A percentile compares a stretch with the other conserved stretches of the same genome.
Evolutionary conservation across 2,888 invertebrate species (phyloP).

Genomic region (Zootermopsis nevadensis): DNA sequence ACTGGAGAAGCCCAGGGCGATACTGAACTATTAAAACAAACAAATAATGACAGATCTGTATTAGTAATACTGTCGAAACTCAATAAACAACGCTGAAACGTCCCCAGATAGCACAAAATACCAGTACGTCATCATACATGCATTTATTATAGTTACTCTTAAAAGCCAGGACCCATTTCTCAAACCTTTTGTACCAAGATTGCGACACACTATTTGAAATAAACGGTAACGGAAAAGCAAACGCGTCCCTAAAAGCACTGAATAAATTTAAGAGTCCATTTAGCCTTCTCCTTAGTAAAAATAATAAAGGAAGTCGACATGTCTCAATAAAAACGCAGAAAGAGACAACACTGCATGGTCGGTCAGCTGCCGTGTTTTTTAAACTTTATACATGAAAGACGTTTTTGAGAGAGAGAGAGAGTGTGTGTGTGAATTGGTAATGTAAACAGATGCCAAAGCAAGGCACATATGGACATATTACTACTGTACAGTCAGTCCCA

Average conservation of each 20-base stretch:
- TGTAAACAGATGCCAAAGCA: slow-evolving; percentile 45
- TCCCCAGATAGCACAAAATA: too few species aligned
- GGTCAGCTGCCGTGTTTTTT: slow-evolving; percentile 42
- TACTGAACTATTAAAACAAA: too few species aligned
- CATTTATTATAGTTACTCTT: too few species aligned
- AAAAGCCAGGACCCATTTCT: too few species aligned
- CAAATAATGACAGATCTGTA: too few species aligned
- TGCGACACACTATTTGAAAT: too few species aligned
- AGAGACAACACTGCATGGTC: background rate
- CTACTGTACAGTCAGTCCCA: background rate
- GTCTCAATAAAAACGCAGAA: slow-evolving; percentile 37
- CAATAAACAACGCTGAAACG: too few species aligned
- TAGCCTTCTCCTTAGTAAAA: slow-evolving; percentile 21
- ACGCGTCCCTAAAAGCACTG: background rate
- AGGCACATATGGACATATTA: slow-evolving; percentile 20
- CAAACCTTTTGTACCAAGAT: too few species aligned
- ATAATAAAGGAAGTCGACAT: slow-evolving; percentile 33
- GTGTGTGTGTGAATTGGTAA: slow-evolving; percentile 43
- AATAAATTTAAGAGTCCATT: slow-evolving; percentile 35
- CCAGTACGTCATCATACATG: too few species aligned
- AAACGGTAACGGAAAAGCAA: too few species aligned
- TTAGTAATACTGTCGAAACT: too few species aligned
- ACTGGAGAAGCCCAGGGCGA: too few species aligned
- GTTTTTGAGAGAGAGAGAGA: background rate
- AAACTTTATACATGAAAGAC: slow-evolving; percentile 22